Base-by-base conservation (phyloP, 2,113 vertebrate species). In the Rhabdomys dilectus region DNA sequence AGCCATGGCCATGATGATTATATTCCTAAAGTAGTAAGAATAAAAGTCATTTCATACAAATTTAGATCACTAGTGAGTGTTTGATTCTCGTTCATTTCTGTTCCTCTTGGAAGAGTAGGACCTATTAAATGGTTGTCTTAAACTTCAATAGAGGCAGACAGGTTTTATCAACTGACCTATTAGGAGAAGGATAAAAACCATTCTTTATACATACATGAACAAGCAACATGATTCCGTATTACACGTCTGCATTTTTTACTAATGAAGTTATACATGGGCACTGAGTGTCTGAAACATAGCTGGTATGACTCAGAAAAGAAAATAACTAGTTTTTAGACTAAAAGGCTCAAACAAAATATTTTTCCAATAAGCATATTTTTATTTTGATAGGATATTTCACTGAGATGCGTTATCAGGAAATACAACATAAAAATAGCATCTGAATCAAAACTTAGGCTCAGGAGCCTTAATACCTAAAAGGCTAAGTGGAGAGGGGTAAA, bases 291-390 rank as follows among this genome's bases (percentile, higher is more conserved):
- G n/a, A 92, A 91, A 85, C 39, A 17, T 39, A 24, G 53, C 21
- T 21, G 29, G 4, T 77, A 12, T 86, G 51, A 81, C 45, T 91
- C 62, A 76, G 42, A 95, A 72, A 77, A 76, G 42, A 95, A 72
- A 77, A 3, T 81, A 24, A 68, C 78, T 36, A 92, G 36, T 68
- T 81, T 36, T 94, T 86, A 94, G 91, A 60, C 88, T 75, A 81
- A 70, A 34, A 34, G 80, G 45, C 15, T 95, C 66, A 34, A 91
- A 92, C 45, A 93, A 88, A 97, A 24, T 68, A n/a, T 87, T 84
- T 95, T 60, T 12, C 53, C 29, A 95, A 48, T 81, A 81, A 72
- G 84, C 53, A 85, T 1, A 89, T 82, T 92, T 56, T 89, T 62
- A 53, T 89, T 97, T 85, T 76, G 39, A 1, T 81, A 94, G 19